Base-by-base conservation (phyloP, 2,113 vertebrate species). In the Cavia porcellus region DNA sequence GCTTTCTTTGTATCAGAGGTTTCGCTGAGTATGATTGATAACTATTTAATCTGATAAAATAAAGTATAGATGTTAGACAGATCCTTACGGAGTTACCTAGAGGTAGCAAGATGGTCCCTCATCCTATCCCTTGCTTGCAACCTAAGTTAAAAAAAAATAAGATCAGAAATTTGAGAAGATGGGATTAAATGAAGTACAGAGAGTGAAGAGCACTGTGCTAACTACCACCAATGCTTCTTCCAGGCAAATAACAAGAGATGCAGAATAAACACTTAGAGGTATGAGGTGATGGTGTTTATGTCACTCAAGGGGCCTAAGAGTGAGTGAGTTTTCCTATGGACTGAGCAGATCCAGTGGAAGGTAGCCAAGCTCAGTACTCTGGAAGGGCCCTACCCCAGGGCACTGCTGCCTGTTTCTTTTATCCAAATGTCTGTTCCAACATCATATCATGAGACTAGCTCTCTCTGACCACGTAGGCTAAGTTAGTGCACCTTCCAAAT, bases 1-100 rank as follows among this genome's bases (percentile, higher is more conserved):
- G 89, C 35, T 59, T 95, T 86, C 32, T 14, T 52, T 86, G 9
- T 83, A 24, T 88, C 38, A 59, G 68, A 96, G 75, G 62, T 25
- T 79, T 72, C 57, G n/a, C 28, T 55, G 59, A 61, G 19, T 5
- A 80, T 82, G 75, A 90, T 61, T 74, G 42, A 62, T 86, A 94
- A 25, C 28, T 64, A 86, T 64, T 35, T 9, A 79, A 0, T 68
- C 52, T 90, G 70, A 68, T 0, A 80, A 52, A 95, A 50, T 85
- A 77, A 72, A 47, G 87, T 70, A 74, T n/a, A 74, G 12, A 75
- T 25, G 13, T 32, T 85, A 96, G 52, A 70, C 7, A n/a, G 14
- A 38, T 47, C 35, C 9, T 30, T 30, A 62, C 6, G 1, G 66
- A 72, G 3, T 82, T 92, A 30, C 22, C 62, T 66, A 89, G 59